Evolutionary conservation across 2,113 vertebrate genomes (phyloP), one percentile per base, ranked within the genome.

Genomic region (Oryzias curvinotus): DNA sequence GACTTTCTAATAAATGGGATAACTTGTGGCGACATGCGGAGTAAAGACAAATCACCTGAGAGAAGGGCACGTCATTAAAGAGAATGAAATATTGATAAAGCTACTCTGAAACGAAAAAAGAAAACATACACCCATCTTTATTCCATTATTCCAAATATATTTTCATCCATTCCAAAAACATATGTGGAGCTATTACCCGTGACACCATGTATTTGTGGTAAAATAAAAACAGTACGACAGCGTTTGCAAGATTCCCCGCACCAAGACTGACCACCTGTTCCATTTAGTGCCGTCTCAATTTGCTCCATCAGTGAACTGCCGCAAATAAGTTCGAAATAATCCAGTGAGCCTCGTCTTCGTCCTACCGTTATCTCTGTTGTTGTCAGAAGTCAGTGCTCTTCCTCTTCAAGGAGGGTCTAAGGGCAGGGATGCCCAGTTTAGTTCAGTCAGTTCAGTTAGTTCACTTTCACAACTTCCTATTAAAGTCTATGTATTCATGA

Each of bases 241-340:
- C 26, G 28, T 67, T 47, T 48, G 8, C 41, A 13, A 17, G 61
- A 62, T 65, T 23, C 16, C 26, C 17, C 46, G 61, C 26, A 64
- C 68, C 78, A 71, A 67, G 74, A 82, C 41, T 48, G 65, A 74
- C 91, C 94, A 94, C 91, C 91, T 96, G 91, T 89, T 93, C 74
- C 83, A 36, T 36, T 49, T 64, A 77, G 88, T 86, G 91, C 88
- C 92, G 81, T 87, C 92, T 90, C 82, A 86, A 90, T 93, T 93
- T 92, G 81, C 75, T 63, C 83, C 88, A 85, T 90, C 92, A 90
- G n/a, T n/a, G n/a, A n/a, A 84, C 86, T 80, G 62, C 77, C 16
- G 56, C 78, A 81, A 87, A 61, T 69, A 61, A 17, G 86, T 92
- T 36, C 75, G 91, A 86, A 92, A 93, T 92, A 88, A 89, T 90